Evolutionary conservation across 2,797 vertebrate species (phyloP).

Genomic region (Lithobates pipiens): DNA sequence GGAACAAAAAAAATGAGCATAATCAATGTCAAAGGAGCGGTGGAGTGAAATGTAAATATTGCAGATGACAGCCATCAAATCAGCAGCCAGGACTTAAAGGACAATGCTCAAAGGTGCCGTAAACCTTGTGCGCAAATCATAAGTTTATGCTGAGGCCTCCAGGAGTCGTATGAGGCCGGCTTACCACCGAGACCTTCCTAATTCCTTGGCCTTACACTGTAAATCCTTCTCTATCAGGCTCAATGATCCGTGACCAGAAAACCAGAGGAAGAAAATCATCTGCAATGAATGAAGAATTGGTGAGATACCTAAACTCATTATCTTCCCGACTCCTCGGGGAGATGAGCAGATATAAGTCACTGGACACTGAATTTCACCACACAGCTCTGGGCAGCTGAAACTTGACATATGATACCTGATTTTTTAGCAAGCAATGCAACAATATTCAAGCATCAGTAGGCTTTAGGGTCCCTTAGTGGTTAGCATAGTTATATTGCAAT

Average conservation of each 20-base stretch:
- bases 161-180: slow-evolving; percentile 25
- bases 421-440: too few relatives aligned
- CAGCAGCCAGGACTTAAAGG: slow-evolving; percentile 9
- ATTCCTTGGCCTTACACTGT: slow-evolving; percentile 52
- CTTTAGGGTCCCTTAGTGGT: too few relatives aligned
- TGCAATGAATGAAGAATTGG: slow-evolving; percentile 38
- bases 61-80: slow-evolving; percentile 37
- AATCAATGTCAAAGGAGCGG: too few relatives aligned
- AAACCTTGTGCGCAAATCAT: slow-evolving; percentile 27
- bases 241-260: slow-evolving; percentile 49
- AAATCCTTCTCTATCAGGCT: slow-evolving; percentile 51
- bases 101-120: not conserved
- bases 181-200: slow-evolving; percentile 35
- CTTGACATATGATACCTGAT: too few relatives aligned
- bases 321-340: slow-evolving; percentile 1
- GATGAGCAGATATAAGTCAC: not conserved
- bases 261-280: slow-evolving; percentile 18
- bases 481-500: too few relatives aligned
- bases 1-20: too few relatives aligned
- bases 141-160: slow-evolving; percentile 28
- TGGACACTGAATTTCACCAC: not conserved
- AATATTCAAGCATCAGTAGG: too few relatives aligned
- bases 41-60: not conserved
- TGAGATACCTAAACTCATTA: slow-evolving; percentile 36
- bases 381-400: too few relatives aligned